Base-by-base conservation (phyloP, 2,113 vertebrate genomes). In the Anser cygnoides region DNA sequence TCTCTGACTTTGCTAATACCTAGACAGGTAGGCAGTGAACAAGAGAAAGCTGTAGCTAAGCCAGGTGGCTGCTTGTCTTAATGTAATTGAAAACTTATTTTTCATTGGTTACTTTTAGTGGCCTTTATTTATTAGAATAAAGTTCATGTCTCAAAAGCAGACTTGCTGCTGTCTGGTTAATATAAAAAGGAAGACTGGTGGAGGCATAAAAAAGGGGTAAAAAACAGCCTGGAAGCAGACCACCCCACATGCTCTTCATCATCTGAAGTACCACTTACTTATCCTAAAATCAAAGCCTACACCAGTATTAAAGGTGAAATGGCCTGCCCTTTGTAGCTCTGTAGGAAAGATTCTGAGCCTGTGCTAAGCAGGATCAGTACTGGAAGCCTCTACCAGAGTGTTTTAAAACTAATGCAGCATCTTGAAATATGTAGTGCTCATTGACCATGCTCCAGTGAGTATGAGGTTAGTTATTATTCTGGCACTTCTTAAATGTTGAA, bases 161-260 rank as follows among this genome's bases (percentile, higher is more conserved):
- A 85, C 25, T 28, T 70, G n/a, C 77, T 76, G 11, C 84, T 77
- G 33, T 5, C 26, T 44, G 23, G 41, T 83, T 1, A 0, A 44
- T 68, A 8, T 3, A 61, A 44, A 33, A 67, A 41, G 14, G 62
- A 79, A 33, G 29, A 19, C 49, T n/a, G 33, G 20, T 54, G 20
- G 49, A 33, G 50, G 31, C 31, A 28, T 23, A 55, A 54, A 63
- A 80, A 65, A 82, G 14, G 11, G 8, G 4, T 37, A 83, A 74
- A 97, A 63, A 71, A 11, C 17, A 84, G 63, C 74, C 61, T 81
- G 57, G 21, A 63, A 92, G 35, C 25, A 76, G 13, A 54, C 31
- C 2, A 8, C 16, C 16, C 4, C 20, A 29, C 4, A 5, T 10
- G 2, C 12, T 17, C 76, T 65, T 61, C 59, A 44, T 78, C 29